Evolutionary conservation across 2,113 vertebrate genomes (phyloP), one percentile per base, ranked within the genome.

Genomic region (Malurus alboscapulatus): DNA sequence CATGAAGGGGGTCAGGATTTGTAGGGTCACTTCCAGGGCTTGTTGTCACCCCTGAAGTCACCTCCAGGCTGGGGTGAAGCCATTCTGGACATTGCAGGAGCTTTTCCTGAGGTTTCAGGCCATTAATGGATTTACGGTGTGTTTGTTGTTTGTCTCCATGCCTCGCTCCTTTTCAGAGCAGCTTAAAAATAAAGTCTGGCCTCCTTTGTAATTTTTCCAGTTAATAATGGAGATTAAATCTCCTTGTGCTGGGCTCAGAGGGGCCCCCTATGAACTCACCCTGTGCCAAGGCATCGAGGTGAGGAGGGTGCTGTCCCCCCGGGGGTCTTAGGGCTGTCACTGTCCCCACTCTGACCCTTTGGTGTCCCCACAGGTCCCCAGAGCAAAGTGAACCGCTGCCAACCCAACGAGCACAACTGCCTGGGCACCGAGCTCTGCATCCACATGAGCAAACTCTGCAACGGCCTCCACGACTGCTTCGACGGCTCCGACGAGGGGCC

Each of bases 401-500:
- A 99, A 17, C 99, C 98, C 15, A 99, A 99, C 1, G 98, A 99
- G 55, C 97, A 98, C 90, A 98, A 98, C 62, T 99, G 99, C 95
- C 97, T 99, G 94, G 99, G 99, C 77, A 98, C 98, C 0, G 99
- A 99, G 58, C 96, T 98, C 7, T 99, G 99, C 87, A 97, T 99
- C n/a, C 98, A 96, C 87, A 98, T 99, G 98, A 98, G 98, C 97
- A 99, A 98, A 75, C 88, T 99, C 62, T 99, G 99, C 89, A 98
- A 99, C 0, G 98, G 98, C 5, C 92, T 98, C 59, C 98, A 98
- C 1, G 99, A 99, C 97, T 99, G 99, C 95, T 54, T 96, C 1
- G 99, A 99, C 0, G 98, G 98, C 81, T 99, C 98, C 1, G 99
- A 99, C 2, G 99, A 99, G 97, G 99, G 99, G 1, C 88, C 99